Base-by-base conservation (phyloP, 30 jellyfish, hydroid and myxozoan genomes). In the Hydractinia echinata region DNA sequence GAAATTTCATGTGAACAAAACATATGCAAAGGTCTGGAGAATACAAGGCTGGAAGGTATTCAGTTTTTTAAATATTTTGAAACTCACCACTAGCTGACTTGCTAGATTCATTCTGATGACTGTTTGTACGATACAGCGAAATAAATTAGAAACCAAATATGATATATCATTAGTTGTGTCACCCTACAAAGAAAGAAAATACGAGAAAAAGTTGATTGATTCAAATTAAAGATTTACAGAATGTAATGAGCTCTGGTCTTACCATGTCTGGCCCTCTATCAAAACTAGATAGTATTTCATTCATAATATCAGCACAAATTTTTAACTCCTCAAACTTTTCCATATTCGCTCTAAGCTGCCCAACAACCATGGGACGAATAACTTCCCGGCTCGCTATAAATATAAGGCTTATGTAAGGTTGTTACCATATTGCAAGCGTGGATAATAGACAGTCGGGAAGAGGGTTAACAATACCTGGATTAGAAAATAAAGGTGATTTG, bases 261-360 rank as follows among this genome's bases (percentile, higher is more conserved):
- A 87, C 96, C 21, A 93, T 92, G 18, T 19, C 86, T 53, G 44
- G 21, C 19, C 51, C 39, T 10, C 61, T 48, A 13, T 80, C 73
- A 67, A 61, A 80, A 6, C 94, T 79, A 4, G 91, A 51, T 82
- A 93, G 78, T 86, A 93, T 54, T 15, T 93, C 99, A 73, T 93
- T 93, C 90, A 93, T 53, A 73, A 93, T 88, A 55, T 93, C 99
- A 56, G 95, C 94, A 81, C 96, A 87, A 44, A 87, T 85, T 58
- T 93, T 87, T 5, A 88, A 86, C 62, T 93, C 99, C 67, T 93
- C 99, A 87, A 87, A 76, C 66, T 83, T 83, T 51, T 85, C 88
- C 55, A 93, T 83, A 66, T 88, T 77, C 81, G 72, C 48, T 14
- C 62, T 85, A 82, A 93, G 61, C 70, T 93, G 99, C 16, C 74